Percentiles rank a stretch among this genome's conserved stretches.
Conservation (phyloP, 2,113 vertebrate species). For the Emydura subglobosa region DNA sequence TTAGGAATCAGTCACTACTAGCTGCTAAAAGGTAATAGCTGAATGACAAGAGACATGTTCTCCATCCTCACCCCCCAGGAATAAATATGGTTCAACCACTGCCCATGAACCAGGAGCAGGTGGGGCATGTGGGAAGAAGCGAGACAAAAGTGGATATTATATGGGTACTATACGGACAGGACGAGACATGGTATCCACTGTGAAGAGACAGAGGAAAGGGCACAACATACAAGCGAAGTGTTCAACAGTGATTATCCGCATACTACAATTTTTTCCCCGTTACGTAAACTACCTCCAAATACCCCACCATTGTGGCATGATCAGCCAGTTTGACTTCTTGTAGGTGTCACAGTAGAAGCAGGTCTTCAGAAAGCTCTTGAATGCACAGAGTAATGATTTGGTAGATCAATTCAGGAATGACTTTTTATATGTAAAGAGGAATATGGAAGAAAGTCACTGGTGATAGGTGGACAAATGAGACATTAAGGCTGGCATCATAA, state of each 20-base stretch:
- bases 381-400: neutral
- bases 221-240: neutral
- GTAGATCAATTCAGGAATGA: neutral
- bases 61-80: neutral
- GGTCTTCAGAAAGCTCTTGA: neutral
- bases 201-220: neutral
- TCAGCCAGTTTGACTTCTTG: neutral
- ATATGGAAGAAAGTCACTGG: fast-evolving
- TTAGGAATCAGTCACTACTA: fast-evolving
- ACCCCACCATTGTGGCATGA: neutral
- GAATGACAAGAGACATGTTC: neutral
- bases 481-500: fast-evolving
- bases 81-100: fast-evolving
- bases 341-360: neutral
- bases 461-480: neutral
- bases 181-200: neutral
- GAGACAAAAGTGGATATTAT: neutral
- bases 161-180: neutral
- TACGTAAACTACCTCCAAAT: neutral
- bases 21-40: neutral
- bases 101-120: fast-evolving
- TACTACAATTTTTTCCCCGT: too few relatives aligned
- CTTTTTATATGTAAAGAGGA: neutral
- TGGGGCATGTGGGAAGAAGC: neutral
- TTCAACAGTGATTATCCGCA: neutral